phyloP scores from a whole-genome alignment of 1,140 invertebrate genomes.

The Drosophila lacertosa region DNA sequence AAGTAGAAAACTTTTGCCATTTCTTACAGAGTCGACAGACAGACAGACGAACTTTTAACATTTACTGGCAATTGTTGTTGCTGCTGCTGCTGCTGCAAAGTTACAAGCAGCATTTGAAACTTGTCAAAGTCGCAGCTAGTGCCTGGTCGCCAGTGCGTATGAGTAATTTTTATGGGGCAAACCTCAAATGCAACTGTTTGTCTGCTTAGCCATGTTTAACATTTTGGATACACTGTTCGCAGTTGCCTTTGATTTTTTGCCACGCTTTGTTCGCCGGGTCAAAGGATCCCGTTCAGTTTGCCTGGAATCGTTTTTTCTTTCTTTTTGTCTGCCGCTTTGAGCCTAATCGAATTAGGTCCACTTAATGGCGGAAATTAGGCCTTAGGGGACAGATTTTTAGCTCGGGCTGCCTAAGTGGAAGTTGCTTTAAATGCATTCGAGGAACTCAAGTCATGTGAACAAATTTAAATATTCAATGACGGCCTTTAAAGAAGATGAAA shows the following conservation, averaged over 20 bases:
- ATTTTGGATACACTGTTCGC: constrained; percentile 4
- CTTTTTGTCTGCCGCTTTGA: constrained; percentile 7
- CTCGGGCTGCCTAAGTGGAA: not conserved
- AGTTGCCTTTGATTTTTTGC: constrained; percentile 14
- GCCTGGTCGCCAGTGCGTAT: constrained; percentile 60
- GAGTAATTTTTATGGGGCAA: constrained; percentile 73
- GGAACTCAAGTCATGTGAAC: constrained; percentile 4
- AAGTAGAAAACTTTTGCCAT: constrained; percentile 47
- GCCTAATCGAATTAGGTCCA: constrained; percentile 59
- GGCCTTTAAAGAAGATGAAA: not conserved
- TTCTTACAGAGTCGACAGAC: constrained; percentile 46
- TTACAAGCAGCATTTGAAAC: constrained; percentile 80
- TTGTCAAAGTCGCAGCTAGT: constrained; percentile 52
- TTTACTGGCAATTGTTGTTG: constrained; percentile 45
- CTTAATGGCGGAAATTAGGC: constrained; percentile 52
- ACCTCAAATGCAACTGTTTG: constrained; percentile 40
- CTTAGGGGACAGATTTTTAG: constrained; percentile 6
- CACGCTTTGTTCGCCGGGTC: not conserved
- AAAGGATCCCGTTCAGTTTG: constrained; percentile 19
- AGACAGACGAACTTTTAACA: constrained; percentile 55
- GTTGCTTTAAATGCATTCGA: constrained; percentile 20
- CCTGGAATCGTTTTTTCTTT: constrained; percentile 11
- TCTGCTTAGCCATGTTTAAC: constrained; percentile 14
- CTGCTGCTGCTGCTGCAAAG: constrained; percentile 62
- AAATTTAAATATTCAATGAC: constrained; percentile 7